Conservation (phyloP, 2,888 invertebrate genomes). For the Heterodera filipjevi region DNA sequence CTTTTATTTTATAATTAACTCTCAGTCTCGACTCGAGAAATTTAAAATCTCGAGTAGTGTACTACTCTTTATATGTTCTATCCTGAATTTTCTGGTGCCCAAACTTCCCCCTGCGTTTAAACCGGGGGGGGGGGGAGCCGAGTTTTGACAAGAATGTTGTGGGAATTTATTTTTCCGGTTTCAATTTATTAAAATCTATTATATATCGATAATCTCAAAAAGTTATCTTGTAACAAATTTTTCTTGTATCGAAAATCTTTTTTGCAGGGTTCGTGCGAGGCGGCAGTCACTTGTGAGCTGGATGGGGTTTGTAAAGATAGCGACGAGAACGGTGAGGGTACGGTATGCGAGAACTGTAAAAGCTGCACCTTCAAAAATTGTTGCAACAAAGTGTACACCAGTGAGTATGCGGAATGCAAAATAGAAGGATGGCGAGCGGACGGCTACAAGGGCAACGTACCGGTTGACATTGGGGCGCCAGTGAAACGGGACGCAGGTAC, state of each 20-base stretch:
- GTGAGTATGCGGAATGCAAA: not conserved
- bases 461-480: not conserved
- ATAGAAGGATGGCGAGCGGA: not conserved
- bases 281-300: not conserved
- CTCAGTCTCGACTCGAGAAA: no score
- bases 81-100: no score
- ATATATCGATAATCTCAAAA: no score
- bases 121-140: no score
- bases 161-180: no score
- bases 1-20: no score
- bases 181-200: no score
- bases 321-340: not conserved
- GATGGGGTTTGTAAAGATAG: not conserved
- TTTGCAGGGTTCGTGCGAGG: not conserved
- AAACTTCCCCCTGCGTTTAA: no score
- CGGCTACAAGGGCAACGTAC: not conserved
- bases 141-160: no score
- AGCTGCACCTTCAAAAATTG: conserved; percentile 6
- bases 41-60: no score
- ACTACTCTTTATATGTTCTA: no score
- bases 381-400: conserved; percentile 16
- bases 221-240: no score
- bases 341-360: not conserved
- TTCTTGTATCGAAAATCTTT: not conserved
- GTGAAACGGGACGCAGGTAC: not conserved